A percentile compares a stretch with the other conserved stretches of the same genome.
These are phyloP conservation scores for Psittacula cyanocephala DNA, from an alignment of 2,113 vertebrate species.

Conservation along the genomic window DNA sequence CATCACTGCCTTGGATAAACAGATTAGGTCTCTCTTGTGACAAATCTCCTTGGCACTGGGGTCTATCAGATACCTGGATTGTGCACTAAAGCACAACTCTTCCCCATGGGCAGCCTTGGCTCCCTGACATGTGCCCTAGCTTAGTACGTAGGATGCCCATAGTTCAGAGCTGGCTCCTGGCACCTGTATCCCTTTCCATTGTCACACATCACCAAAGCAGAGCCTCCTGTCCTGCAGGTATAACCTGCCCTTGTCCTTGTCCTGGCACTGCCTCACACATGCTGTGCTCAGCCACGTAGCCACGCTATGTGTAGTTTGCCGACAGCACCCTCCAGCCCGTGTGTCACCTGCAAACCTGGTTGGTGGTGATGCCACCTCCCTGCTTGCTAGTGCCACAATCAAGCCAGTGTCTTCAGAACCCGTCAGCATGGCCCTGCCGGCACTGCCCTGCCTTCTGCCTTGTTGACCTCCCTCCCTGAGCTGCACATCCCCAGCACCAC, in stretches of 20 bases:
- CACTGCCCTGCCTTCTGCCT: neutral
- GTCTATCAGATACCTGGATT: neutral
- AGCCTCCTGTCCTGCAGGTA: conserved; percentile 34
- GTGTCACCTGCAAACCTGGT: neutral
- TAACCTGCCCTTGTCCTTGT: neutral
- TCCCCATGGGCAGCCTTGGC: neutral
- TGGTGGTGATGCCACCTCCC: neutral
- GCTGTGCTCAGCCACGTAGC: neutral
- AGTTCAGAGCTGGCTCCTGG: neutral
- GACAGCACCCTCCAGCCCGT: neutral
- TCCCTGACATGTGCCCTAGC: rapidly evolving
- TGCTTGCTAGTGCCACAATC: neutral
- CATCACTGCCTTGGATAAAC: neutral
- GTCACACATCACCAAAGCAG: rapidly evolving
- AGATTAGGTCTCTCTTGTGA: neutral
- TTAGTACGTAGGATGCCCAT: rapidly evolving
- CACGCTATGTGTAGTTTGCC: neutral
- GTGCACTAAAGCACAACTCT: neutral
- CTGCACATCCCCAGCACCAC: neutral
- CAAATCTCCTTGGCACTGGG: neutral
- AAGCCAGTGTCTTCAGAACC: neutral
- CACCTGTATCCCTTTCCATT: neutral
- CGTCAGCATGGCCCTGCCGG: neutral
- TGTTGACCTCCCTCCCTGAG: neutral
- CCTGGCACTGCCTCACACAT: rapidly evolving